Evolutionary conservation across 2,113 vertebrate genomes (phyloP), one percentile per base, ranked within the genome.

Genomic region (Platycercus adscitus): DNA sequence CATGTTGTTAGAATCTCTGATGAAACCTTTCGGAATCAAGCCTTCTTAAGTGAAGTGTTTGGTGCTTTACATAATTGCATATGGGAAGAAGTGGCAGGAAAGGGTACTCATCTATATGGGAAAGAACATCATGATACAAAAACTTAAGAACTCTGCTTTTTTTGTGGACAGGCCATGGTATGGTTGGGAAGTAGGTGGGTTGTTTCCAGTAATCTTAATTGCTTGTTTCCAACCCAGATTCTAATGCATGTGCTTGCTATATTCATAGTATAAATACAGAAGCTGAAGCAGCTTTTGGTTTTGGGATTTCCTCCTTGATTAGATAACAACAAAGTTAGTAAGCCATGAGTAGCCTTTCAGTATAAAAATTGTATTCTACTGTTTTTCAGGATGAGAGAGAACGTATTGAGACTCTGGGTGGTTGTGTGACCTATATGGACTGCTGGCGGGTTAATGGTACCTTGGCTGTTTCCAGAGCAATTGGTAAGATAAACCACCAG

Each of bases 401-500:
- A 53, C 98, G 99, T 66, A 99, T 99, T 33, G 99, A 99, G 95
- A 97, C 98, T 2, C 97, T 99, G 46, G 99, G 99, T 1, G 99
- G 99, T 61, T 99, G 99, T 26, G 98, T 99, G 37, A 98, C 98
- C 16, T 98, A 99, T 90, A 98, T 99, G 98, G 99, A 99, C 69
- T 99, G 99, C 97, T 99, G 99, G 99, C 78, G 99, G 25, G 99
- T 99, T 84, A 99, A 99, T n/a, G 99, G 99, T 25, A 99, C 99
- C n/a, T 98, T 99, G 47, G 99, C 99, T 7, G 99, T 99, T 55
- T 99, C 99, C 93, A 98, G 99, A 96, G 99, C 99, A 29, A 99
- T 99, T 11, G 99, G 99, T 99, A 88, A 98, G 98, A 85, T 31
- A 77, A 31, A 46, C 58, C 39, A 35, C 21, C 31, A 69, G 65